Conservation (phyloP, 2,797 vertebrate species). For the Denticeps clupeoides region DNA sequence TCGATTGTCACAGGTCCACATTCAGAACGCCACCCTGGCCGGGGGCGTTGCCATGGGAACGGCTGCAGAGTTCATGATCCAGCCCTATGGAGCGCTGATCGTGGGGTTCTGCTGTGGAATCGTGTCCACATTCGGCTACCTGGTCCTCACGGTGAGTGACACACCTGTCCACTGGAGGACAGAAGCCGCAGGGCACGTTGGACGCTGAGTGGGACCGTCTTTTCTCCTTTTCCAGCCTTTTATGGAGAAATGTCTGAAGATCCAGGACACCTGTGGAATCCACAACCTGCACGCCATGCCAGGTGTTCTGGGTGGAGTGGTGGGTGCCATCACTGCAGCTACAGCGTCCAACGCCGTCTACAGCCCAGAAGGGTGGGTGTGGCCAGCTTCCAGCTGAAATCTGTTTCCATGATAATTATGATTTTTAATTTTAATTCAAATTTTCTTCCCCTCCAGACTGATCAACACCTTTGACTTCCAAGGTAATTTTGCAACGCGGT, state of each 20-base stretch:
- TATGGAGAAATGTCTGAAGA: conserved; percentile 67
- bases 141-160: conserved; percentile 71
- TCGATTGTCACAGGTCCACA: conserved; percentile 68
- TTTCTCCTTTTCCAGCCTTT: conserved; percentile 61
- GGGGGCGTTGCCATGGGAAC: conserved; percentile 90
- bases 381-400: no score
- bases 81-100: conserved; percentile 79
- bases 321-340: conserved; percentile 79
- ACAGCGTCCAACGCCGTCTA: conserved; percentile 62
- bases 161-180: not conserved
- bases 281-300: conserved; percentile 90
- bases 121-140: conserved; percentile 78
- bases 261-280: conserved; percentile 91
- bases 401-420: no score
- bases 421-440: not conserved
- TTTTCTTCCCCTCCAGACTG: conserved; percentile 47
- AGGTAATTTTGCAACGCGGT: conserved; percentile 30
- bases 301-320: conserved; percentile 78
- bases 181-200: not conserved
- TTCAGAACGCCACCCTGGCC: conserved; percentile 87
- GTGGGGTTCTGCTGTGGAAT: conserved; percentile 78
- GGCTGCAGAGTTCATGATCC: conserved; percentile 84
- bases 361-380: conserved; percentile 66
- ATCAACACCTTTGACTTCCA: conserved; percentile 54
- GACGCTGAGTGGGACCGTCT: no score